These are phyloP conservation scores for Brachionus rotundiformis DNA, from an alignment of 1,140 invertebrate genomes.

Conservation along the genomic window DNA sequence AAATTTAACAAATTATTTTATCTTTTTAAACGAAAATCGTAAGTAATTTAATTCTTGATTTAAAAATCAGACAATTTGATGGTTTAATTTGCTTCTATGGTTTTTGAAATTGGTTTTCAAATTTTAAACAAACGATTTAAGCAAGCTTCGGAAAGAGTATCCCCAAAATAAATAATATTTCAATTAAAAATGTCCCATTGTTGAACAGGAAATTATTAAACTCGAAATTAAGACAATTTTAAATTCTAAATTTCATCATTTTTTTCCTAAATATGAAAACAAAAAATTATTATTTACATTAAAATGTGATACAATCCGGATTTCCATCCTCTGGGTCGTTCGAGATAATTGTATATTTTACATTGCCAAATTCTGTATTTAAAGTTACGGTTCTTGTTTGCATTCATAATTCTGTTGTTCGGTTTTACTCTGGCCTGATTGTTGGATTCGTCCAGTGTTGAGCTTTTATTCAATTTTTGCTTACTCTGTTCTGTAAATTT, in stretches of 20 bases:
- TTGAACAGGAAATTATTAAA: not conserved
- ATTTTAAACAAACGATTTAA: no score
- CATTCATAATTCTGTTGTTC: not conserved
- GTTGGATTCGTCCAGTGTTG: slow-evolving; percentile 16
- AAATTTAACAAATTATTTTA: not conserved
- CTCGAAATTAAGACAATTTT: not conserved
- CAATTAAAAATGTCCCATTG: not conserved
- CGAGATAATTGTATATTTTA: slow-evolving; percentile 88
- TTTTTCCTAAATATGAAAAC: no score
- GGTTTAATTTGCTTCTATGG: not conserved
- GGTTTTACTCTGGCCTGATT: not conserved
- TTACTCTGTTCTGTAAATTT: not conserved
- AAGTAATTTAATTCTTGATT: not conserved
- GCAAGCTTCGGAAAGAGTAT: no score
- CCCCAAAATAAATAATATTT: no score
- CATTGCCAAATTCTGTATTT: slow-evolving; percentile 80
- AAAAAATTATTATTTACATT: slow-evolving; percentile 74
- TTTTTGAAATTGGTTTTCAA: no score
- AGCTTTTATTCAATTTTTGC: not conserved
- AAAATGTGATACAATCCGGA: slow-evolving; percentile 85
- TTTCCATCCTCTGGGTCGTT: slow-evolving; percentile 79
- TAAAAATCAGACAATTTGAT: not conserved
- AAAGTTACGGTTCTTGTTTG: slow-evolving; percentile 11
- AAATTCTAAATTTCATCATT: not conserved
- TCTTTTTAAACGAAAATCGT: not conserved